Evolutionary conservation across 2,888 invertebrate species (phyloP).

Genomic region (Xylophagus ater): DNA sequence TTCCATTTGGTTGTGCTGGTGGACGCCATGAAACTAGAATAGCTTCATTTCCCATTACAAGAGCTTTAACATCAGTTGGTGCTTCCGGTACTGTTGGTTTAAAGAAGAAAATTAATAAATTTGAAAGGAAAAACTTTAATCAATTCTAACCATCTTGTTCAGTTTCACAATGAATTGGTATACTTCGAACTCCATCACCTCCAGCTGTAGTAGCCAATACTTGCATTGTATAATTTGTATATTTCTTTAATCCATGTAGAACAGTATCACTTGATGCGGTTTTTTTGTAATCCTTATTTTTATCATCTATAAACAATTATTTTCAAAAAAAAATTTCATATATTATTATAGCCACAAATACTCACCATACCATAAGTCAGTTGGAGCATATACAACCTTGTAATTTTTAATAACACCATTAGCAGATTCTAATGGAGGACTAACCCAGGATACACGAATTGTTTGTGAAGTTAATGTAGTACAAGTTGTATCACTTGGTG

Average conservation of each 20-base stretch:
- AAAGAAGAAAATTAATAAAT: conserved; percentile 3
- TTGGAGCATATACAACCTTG: conserved; percentile 85
- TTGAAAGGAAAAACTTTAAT: neutral
- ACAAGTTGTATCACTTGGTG: conserved; percentile 85
- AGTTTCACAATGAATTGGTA: conserved; percentile 78
- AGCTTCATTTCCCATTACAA: conserved; percentile 83
- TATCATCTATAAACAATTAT: conserved; percentile 54
- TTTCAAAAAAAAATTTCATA: neutral
- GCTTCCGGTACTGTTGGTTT: conserved; percentile 70
- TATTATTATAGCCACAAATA: conserved; percentile 22
- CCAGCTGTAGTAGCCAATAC: conserved; percentile 89
- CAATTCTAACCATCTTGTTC: conserved; percentile 75
- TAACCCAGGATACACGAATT: conserved; percentile 88
- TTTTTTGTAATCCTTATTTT: conserved; percentile 81
- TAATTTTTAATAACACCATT: conserved; percentile 94
- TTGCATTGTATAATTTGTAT: conserved; percentile 95
- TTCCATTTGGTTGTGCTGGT: conserved; percentile 84
- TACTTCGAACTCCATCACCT: conserved; percentile 77
- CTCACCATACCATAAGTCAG: conserved; percentile 85
- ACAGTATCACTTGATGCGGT: conserved; percentile 88
- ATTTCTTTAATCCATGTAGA: conserved; percentile 85
- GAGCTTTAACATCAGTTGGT: conserved; percentile 83
- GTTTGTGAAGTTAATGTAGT: conserved; percentile 89
- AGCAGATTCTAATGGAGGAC: conserved; percentile 81
- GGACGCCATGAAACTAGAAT: conserved; percentile 91